Conservation (phyloP, 2,113 vertebrate genomes). For the Neogobius melanostomus region DNA sequence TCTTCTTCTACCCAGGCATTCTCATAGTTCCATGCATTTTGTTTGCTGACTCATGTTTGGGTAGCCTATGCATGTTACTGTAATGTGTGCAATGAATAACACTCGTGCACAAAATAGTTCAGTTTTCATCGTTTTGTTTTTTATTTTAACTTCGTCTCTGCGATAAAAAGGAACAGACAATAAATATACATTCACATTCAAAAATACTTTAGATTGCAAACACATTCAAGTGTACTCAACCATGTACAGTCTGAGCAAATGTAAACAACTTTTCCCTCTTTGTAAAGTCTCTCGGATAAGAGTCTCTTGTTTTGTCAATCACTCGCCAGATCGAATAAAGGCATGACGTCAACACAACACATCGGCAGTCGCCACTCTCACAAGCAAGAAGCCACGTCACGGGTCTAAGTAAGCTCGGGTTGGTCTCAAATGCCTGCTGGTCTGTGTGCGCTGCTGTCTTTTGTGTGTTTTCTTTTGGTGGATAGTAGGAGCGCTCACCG, state of each 20-base stretch:
- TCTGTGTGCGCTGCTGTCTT: slow-evolving; percentile 2
- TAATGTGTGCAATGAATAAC: not conserved
- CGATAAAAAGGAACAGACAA: slow-evolving; percentile 60
- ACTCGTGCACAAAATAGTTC: not conserved
- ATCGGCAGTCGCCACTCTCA: slow-evolving; percentile 53
- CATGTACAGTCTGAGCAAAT: slow-evolving; percentile 57
- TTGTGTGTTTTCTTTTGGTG: slow-evolving; percentile 13
- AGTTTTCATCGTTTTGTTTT: not conserved
- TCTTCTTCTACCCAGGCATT: no score
- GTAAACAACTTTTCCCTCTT: slow-evolving; percentile 65
- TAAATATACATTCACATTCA: slow-evolving; percentile 76
- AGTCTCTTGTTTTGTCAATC: slow-evolving; percentile 30
- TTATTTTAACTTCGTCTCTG: slow-evolving; percentile 32
- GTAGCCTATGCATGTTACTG: not conserved
- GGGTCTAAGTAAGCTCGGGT: slow-evolving; percentile 41
- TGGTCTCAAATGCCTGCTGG: slow-evolving; percentile 50
- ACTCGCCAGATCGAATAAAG: slow-evolving; percentile 26
- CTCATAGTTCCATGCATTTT: not conserved
- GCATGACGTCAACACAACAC: slow-evolving; percentile 61
- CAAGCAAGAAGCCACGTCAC: slow-evolving; percentile 63
- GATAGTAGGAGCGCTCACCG: slow-evolving; percentile 1
- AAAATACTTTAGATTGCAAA: slow-evolving; percentile 64
- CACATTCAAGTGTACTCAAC: slow-evolving; percentile 67
- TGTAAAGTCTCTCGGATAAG: slow-evolving; percentile 11
- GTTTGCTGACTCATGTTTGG: no score